Evolutionary conservation across 2,888 invertebrate genomes (phyloP).

Genomic region (Athalia cordata): DNA sequence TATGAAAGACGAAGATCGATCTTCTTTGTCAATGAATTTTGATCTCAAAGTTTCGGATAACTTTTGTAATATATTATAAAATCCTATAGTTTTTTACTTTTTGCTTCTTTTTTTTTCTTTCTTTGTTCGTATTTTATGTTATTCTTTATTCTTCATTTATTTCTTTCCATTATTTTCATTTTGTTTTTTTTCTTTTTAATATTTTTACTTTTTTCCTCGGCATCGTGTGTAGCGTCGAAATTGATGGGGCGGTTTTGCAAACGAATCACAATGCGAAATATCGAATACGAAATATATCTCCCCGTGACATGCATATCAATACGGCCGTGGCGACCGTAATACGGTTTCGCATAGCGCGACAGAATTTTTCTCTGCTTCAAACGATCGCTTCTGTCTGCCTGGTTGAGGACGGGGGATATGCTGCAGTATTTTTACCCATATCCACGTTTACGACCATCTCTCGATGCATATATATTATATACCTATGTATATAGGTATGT

Average conservation of each 20-base stretch:
- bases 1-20: too few relatives aligned
- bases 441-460: neutral
- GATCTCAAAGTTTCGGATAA: constrained; percentile 23
- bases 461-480: neutral
- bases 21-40: neutral
- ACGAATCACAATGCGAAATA: constrained; percentile 46
- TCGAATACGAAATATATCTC: constrained; percentile 44
- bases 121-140: neutral
- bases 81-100: neutral
- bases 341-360: constrained; percentile 43
- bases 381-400: constrained; percentile 23
- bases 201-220: neutral
- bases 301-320: constrained; percentile 44
- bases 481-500: neutral
- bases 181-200: neutral
- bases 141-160: too few relatives aligned
- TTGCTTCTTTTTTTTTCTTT: neutral
- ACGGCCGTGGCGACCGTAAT: constrained; percentile 26
- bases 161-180: neutral
- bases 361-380: constrained; percentile 38
- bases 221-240: constrained; percentile 9
- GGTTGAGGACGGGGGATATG: neutral
- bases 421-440: constrained; percentile 18
- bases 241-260: constrained; percentile 46
- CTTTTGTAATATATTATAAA: constrained; percentile 11